phyloP scores from a whole-genome alignment of 2,797 vertebrate species.

The Cossypha caffra region DNA sequence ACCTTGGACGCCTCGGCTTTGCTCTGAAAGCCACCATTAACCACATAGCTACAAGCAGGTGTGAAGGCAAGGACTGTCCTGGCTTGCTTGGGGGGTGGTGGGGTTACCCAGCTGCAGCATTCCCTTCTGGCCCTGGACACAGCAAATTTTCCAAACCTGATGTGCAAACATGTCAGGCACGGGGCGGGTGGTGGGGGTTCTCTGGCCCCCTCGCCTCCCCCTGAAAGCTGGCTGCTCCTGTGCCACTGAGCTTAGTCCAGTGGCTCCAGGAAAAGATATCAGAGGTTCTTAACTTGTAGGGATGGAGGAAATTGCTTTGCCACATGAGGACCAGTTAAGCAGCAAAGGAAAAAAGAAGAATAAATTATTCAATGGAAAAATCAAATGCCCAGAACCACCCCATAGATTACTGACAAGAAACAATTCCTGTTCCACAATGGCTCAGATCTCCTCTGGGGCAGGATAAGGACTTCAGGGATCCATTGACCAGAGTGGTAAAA shows the following conservation, averaged over 20 bases:
- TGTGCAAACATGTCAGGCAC: rapidly evolving
- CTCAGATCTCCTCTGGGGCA: background rate
- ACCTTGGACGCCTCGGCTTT: rapidly evolving
- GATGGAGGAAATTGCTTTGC: background rate
- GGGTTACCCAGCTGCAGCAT: background rate
- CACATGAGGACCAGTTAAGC: background rate
- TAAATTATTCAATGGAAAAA: background rate
- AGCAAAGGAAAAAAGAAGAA: background rate
- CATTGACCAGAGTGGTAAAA: background rate
- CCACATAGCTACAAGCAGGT: background rate
- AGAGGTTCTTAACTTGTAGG: background rate
- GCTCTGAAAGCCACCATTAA: background rate
- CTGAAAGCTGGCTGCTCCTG: background rate
- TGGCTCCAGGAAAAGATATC: background rate
- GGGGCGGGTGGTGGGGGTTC: rapidly evolving
- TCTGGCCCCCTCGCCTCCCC: rapidly evolving
- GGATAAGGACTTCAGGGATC: background rate
- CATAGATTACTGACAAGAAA: background rate
- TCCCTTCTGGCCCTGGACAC: background rate
- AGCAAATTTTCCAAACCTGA: background rate
- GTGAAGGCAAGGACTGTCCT: background rate
- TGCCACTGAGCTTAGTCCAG: background rate
- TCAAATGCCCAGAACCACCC: background rate
- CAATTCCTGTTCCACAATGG: background rate
- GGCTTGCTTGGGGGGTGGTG: background rate